phyloP scores from a whole-genome alignment of 2,888 invertebrate species.

The Amblyteles armatorius region DNA sequence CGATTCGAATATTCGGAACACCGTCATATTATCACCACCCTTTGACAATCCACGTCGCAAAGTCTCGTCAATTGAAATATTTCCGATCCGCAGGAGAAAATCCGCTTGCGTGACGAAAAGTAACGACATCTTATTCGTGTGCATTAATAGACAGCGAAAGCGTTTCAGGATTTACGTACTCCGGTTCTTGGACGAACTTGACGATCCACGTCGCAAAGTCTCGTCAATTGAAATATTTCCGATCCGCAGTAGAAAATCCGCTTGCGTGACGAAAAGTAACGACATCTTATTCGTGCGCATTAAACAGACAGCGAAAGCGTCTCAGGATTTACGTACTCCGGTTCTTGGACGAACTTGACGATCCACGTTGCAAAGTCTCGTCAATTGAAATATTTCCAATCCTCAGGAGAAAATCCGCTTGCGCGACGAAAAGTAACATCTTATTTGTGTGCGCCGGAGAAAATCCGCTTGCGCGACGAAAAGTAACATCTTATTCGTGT shows the following conservation, averaged over 20 bases:
- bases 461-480: too few species aligned
- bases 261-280: neutral
- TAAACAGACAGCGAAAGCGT: too few species aligned
- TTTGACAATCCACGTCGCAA: neutral
- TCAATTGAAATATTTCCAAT: too few species aligned
- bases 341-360: too few species aligned
- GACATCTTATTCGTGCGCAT: neutral
- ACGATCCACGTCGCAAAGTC: conserved; percentile 61
- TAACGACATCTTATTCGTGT: neutral
- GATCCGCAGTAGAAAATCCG: neutral
- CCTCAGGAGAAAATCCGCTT: too few species aligned
- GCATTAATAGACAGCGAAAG: neutral
- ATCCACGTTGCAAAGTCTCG: too few species aligned
- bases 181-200: conserved; percentile 80
- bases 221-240: neutral
- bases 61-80: too few species aligned
- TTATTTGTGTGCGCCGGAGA: neutral
- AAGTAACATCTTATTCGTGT: neutral
- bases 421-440: neutral
- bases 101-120: too few species aligned
- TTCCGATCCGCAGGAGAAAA: too few species aligned
- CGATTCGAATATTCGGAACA: conserved; percentile 29
- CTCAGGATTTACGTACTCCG: too few species aligned
- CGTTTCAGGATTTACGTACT: neutral
- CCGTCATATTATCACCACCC: neutral